A percentile compares a stretch with the other conserved stretches of the same genome.
Evolutionary conservation across 1,140 invertebrate genomes (phyloP).

Genomic region (Drosophila mauritiana): DNA sequence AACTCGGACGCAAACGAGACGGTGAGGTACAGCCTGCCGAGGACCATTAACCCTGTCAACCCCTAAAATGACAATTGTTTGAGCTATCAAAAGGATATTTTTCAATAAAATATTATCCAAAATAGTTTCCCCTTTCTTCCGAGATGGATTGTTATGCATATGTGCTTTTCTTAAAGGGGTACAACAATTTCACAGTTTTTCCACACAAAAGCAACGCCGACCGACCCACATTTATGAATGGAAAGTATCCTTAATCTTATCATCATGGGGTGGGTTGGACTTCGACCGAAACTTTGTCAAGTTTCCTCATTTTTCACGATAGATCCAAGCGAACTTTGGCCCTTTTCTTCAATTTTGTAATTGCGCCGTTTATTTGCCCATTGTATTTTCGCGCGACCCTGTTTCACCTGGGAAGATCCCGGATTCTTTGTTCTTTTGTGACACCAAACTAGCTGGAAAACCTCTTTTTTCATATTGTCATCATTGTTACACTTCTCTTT

Average conservation of each 20-base stretch:
- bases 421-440: constrained; percentile 36
- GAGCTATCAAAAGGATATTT: constrained; percentile 42
- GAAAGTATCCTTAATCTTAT: constrained; percentile 31
- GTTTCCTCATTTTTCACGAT: constrained; percentile 42
- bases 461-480: constrained; percentile 28
- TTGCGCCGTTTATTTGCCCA: constrained; percentile 50
- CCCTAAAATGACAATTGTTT: constrained; percentile 41
- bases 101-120: constrained; percentile 44
- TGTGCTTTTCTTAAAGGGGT: constrained; percentile 27
- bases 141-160: constrained; percentile 7
- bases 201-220: constrained; percentile 6
- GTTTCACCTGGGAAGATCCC: constrained; percentile 19
- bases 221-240: constrained; percentile 25
- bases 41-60: constrained; percentile 44
- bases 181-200: constrained; percentile 11
- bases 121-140: constrained; percentile 13
- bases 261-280: constrained; percentile 38
- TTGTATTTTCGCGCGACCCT: constrained; percentile 35
- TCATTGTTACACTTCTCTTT: constrained; percentile 39
- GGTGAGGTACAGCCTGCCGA: constrained; percentile 28
- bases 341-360: constrained; percentile 45
- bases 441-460: constrained; percentile 39
- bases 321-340: constrained; percentile 53
- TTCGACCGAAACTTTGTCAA: constrained; percentile 31
- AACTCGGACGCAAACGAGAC: constrained; percentile 35